These are phyloP conservation scores for Drosophila borealis DNA, from an alignment of 2,888 invertebrate species.

Conservation along the genomic window DNA sequence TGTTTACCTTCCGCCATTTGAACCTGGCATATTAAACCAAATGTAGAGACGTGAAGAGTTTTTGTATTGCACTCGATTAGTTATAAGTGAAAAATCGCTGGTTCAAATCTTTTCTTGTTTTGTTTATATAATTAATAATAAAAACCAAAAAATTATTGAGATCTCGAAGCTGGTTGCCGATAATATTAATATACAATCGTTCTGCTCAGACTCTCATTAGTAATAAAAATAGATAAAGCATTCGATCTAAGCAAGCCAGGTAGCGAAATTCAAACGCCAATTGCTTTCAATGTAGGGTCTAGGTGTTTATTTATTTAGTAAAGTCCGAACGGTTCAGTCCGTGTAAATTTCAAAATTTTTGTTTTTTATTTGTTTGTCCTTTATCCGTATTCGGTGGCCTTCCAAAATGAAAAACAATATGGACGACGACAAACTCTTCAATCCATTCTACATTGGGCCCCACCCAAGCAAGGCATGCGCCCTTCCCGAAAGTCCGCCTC, in stretches of 20 bases:
- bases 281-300: background rate
- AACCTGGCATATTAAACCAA: no score
- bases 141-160: no score
- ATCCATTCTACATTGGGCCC: constrained; percentile 51
- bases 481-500: background rate
- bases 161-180: no score
- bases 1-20: no score
- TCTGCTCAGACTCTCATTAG: no score
- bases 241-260: constrained; percentile 2
- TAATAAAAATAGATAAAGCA: no score
- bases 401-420: background rate
- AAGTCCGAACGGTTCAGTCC: background rate
- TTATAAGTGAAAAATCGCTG: no score
- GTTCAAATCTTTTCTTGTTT: no score
- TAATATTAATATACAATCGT: no score
- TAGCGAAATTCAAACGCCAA: accelerated
- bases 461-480: constrained; percentile 46
- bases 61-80: no score
- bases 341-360: constrained; percentile 8
- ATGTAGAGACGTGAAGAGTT: no score
- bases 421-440: constrained; percentile 30
- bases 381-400: background rate
- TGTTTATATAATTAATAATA: no score
- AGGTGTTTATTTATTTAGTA: background rate
- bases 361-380: constrained; percentile 1